Evolutionary conservation across 2,113 vertebrate species (phyloP), one percentile per base, ranked within the genome.

Genomic region (Emydura subglobosa): DNA sequence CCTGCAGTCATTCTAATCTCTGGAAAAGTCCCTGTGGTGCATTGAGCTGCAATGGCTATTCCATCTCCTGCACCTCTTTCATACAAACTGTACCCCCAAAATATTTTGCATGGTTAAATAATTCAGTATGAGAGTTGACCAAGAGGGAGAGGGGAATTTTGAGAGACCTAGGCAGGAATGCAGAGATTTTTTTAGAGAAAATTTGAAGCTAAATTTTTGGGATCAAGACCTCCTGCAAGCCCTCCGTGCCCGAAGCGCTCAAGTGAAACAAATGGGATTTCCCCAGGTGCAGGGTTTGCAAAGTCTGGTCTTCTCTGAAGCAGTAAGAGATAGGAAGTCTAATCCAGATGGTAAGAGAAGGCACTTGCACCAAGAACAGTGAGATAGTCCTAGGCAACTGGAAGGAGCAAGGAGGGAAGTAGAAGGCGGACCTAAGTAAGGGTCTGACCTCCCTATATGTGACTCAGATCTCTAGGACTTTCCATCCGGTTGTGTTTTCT

Each of bases 401-500:
- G 47, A 96, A 88, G 85, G 93, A 86, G 6, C 53, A 11, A 59
- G 42, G 86, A 92, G 31, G 0, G 0, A 92, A 94, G 87, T 24
- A 90, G 55, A 42, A 57, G 57, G 57, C 31, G 57, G 86, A 82
- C 65, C 81, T 88, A 84, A 83, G 80, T 94, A 95, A 83, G 80
- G 94, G 87, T 85, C 79, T 92, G 90, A 95, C 91, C 94, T 95
- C 85, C 83, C 3, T 87, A 16, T 92, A 82, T 87, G n/a, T 97
- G 90, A 95, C 92, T 96, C 95, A 95, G 80, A 91, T 85, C 88
- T 25, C 57, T 31, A 61, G 29, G 57, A 11, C 57, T 61, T 61
- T 61, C 57, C 57, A 61, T 61, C 57, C 29, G 27, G 96, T 92
- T 97, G 94, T 44, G 97, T 95, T 90, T 54, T 81, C 91, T 31